Evolutionary conservation across 2,888 invertebrate species (phyloP), one percentile per base, ranked within the genome.

Genomic region (Seira sanloemensis): DNA sequence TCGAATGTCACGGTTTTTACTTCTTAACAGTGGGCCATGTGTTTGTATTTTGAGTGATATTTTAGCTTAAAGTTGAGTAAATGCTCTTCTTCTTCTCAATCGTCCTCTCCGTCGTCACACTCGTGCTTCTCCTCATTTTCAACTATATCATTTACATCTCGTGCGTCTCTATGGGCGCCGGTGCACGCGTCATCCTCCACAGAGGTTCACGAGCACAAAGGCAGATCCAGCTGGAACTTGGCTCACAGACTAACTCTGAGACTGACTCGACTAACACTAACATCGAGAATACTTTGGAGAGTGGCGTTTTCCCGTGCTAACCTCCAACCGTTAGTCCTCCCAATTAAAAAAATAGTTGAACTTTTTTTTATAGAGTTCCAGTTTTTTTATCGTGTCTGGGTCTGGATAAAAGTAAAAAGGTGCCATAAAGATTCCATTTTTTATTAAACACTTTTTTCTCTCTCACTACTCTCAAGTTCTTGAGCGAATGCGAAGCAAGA

Each of bases 61-160:
- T n/a, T n/a, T n/a, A n/a, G n/a, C n/a, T n/a, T n/a, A n/a, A n/a
- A n/a, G n/a, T 37, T 58, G n/a, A 58, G n/a, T 58, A 58, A 58
- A 58, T 58, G 58, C n/a, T 58, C 2, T 58, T 58, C 18, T 58
- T 58, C 58, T 58, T 58, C 18, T 58, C 58, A 16, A 18, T 58
- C 16, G 58, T 58, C 58, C n/a, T 58, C 58, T 58, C 18, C 58
- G 58, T 58, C 12, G 58, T 58, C n/a, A 58, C 58, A 58, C 58
- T 58, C 4, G 58, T 58, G 7, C 58, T 58, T 16, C 58, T 58
- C n/a, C 7, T 58, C n/a, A 58, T 58, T 58, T 16, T 58, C n/a
- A 58, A 58, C 58, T 58, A 58, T 58, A 58, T 58, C 7, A 58
- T 58, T 58, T 58, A 58, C n/a, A 58, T 58, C 58, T 58, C 58